A percentile compares a stretch with the other conserved stretches of the same genome.
Evolutionary conservation across 2,797 vertebrate genomes (phyloP).

Genomic region (Natrix natrix): DNA sequence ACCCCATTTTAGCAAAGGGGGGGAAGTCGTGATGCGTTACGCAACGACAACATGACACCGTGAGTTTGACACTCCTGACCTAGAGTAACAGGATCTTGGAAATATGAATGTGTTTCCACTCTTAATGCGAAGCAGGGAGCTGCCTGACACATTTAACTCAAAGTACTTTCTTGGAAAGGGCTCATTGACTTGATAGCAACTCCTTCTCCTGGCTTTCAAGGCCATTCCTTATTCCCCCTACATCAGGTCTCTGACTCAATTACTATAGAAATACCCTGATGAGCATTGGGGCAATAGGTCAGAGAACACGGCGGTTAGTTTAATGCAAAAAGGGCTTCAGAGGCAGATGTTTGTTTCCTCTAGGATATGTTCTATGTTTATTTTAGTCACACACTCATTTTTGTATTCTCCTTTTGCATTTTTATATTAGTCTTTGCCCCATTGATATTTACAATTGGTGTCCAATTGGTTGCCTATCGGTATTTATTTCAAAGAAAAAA

Average conservation of each 20-base stretch:
- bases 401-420: neutral
- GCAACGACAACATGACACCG: too few species aligned
- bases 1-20: too few species aligned
- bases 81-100: neutral
- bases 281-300: neutral
- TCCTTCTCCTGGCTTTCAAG: neutral
- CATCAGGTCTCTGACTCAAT: neutral
- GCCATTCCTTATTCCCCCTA: neutral
- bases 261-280: neutral
- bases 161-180: neutral
- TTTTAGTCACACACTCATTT: neutral
- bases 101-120: neutral
- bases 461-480: neutral
- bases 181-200: neutral
- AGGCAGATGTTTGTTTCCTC: neutral
- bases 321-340: neutral
- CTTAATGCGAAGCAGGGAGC: neutral
- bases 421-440: constrained; percentile 1
- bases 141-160: neutral
- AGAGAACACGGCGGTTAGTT: too few species aligned
- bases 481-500: constrained; percentile 3
- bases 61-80: neutral
- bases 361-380: too few species aligned
- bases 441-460: neutral
- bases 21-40: too few species aligned